Base-by-base conservation (phyloP, 2,113 vertebrate genomes). In the Scatophagus argus region DNA sequence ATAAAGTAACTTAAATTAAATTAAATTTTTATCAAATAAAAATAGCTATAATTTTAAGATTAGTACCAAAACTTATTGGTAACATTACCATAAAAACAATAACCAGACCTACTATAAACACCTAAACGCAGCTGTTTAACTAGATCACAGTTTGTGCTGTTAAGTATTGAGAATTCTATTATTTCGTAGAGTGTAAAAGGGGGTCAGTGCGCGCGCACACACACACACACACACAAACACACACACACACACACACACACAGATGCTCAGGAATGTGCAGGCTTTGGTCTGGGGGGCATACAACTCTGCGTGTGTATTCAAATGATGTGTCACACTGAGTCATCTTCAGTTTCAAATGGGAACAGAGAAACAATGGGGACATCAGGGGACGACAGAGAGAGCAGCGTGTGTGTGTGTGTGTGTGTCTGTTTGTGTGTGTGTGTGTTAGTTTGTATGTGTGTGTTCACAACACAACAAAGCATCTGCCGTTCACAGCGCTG, bases 251-350 rank as follows among this genome's bases (percentile, higher is more conserved):
- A 82, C 31, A 65, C 43, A 55, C 69, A 74, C 36, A 19, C 23
- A 59, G 31, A 71, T 16, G 65, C 52, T 44, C 19, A 74, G 6
- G 47, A 54, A 74, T 36, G 61, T 5, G n/a, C 32, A 61, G 46
- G 70, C 74, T 79, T 81, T 86, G 54, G 67, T 81, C 84, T 68
- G 71, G 49, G 52, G 86, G 83, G 68, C 56, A 75, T 67, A 71
- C 51, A 72, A 39, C 62, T 76, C 52, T 83, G 65, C n/a, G 17
- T 70, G 82, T 81, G 64, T 78, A 86, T 88, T 89, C 81, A 87
- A 90, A 89, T 84, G 70, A 86, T 25, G 80, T 81, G 86, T 88
- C 86, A 84, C 44, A 83, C 65, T 76, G 84, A 85, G 82, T 93
- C 86, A 89, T 87, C 79, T 32, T 87, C 85, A 79, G 39, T 77